A percentile compares a stretch with the other conserved stretches of the same genome.
phyloP scores from a whole-genome alignment of 1,140 invertebrate species.

The Chlorops oryzae region DNA sequence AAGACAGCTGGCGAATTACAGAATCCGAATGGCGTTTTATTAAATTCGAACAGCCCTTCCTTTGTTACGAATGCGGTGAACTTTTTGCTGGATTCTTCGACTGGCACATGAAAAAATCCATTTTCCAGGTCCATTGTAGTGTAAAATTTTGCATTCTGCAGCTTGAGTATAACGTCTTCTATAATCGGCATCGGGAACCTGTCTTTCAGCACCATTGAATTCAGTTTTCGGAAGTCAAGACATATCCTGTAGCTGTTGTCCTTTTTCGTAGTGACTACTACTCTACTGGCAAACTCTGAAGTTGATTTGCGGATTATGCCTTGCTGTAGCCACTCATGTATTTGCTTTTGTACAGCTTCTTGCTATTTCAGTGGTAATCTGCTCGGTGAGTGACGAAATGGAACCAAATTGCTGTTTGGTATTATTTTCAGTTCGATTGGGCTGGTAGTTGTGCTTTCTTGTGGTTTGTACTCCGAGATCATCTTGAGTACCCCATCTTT shows the following conservation, averaged over 20 bases:
- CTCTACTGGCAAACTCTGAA: conserved; percentile 24
- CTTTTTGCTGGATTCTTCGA: conserved; percentile 15
- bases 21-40: conserved; percentile 16
- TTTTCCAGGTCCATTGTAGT: conserved; percentile 21
- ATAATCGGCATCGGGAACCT: conserved; percentile 26
- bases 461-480: not conserved
- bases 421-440: conserved; percentile 6
- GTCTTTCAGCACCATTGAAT: conserved; percentile 23
- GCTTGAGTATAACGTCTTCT: conserved; percentile 21
- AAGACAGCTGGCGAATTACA: conserved; percentile 43
- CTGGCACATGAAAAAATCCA: conserved; percentile 14
- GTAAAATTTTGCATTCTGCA: conserved; percentile 20
- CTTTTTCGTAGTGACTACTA: conserved; percentile 31
- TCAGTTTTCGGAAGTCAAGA: conserved; percentile 27
- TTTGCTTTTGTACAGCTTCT: conserved; percentile 8
- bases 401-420: not conserved
- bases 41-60: conserved; percentile 14
- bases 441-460: not conserved
- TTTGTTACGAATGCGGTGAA: conserved; percentile 18
- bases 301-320: conserved; percentile 11
- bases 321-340: conserved; percentile 12
- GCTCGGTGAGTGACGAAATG: conserved; percentile 13
- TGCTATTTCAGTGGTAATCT: conserved; percentile 8
- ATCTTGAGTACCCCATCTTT: not conserved
- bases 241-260: conserved; percentile 21